These are phyloP conservation scores for Sinonovacula constricta DNA, from an alignment of 1,140 invertebrate genomes.

Conservation along the genomic window DNA sequence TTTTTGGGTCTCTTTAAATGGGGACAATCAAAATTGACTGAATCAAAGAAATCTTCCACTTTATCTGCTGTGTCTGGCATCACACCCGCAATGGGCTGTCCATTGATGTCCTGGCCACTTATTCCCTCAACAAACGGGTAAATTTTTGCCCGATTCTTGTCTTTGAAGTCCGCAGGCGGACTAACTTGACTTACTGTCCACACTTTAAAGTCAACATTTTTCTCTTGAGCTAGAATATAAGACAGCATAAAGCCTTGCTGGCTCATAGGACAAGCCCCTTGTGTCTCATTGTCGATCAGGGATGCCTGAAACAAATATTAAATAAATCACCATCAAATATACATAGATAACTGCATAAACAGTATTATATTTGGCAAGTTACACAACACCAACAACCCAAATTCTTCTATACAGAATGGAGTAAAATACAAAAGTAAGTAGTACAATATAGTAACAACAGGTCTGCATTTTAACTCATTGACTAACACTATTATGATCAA, in stretches of 20 bases:
- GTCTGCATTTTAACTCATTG: no score
- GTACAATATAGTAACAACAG: no score
- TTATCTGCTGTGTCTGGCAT: conserved; percentile 73
- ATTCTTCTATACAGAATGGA: not conserved
- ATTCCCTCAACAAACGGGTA: conserved; percentile 71
- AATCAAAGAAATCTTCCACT: conserved; percentile 71
- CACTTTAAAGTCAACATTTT: conserved; percentile 73
- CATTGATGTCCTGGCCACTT: conserved; percentile 59
- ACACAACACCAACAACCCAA: no score
- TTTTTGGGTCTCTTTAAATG: conserved; percentile 65
- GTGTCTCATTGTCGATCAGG: conserved; percentile 72
- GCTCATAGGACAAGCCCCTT: conserved; percentile 75
- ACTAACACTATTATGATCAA: not conserved
- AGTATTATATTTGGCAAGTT: not conserved
- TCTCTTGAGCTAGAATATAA: conserved; percentile 72
- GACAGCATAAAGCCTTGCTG: conserved; percentile 77
- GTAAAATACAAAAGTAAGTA: not conserved
- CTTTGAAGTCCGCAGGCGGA: conserved; percentile 72
- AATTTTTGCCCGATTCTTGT: conserved; percentile 70
- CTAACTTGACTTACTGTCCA: conserved; percentile 73
- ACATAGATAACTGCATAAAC: not conserved
- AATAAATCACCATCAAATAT: not conserved
- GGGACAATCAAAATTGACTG: conserved; percentile 67
- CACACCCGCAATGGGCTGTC: conserved; percentile 63
- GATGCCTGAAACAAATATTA: conserved; percentile 65